These are phyloP conservation scores for Nasalis larvatus DNA, from an alignment of 2,113 vertebrate species.

Conservation along the genomic window DNA sequence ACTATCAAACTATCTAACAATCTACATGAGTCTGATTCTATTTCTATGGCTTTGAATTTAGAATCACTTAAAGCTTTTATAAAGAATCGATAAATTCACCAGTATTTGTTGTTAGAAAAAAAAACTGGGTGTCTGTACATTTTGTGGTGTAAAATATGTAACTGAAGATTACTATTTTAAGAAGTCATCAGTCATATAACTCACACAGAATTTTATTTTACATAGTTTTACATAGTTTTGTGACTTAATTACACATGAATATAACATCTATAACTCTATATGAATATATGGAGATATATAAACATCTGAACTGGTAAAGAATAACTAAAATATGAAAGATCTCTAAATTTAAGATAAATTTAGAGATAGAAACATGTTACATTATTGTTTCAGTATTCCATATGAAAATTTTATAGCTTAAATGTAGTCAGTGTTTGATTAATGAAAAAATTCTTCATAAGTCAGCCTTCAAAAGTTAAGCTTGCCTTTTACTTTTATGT, in stretches of 20 bases:
- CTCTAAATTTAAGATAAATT: constrained; percentile 77
- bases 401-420: constrained; percentile 83
- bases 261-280: constrained; percentile 70
- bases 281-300: constrained; percentile 80
- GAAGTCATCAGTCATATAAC: constrained; percentile 78
- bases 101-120: constrained; percentile 86
- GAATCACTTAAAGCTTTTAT: constrained; percentile 84
- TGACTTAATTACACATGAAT: constrained; percentile 62
- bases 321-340: constrained; percentile 71
- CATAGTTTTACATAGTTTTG: constrained; percentile 84
- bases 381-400: constrained; percentile 79
- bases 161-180: constrained; percentile 87
- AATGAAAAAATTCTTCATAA: constrained; percentile 76
- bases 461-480: constrained; percentile 79
- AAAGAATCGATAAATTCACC: constrained; percentile 83
- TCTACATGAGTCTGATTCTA: constrained; percentile 84
- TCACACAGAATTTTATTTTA: constrained; percentile 82
- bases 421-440: constrained; percentile 81
- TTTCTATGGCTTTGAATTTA: constrained; percentile 89
- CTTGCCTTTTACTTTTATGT: constrained; percentile 80
- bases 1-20: constrained; percentile 83
- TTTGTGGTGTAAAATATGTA: constrained; percentile 89
- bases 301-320: constrained; percentile 83
- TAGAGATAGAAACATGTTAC: constrained; percentile 78
- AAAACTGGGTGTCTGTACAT: constrained; percentile 88